Conservation (phyloP, 2,113 vertebrate species). For the Antechinus stuartii region DNA sequence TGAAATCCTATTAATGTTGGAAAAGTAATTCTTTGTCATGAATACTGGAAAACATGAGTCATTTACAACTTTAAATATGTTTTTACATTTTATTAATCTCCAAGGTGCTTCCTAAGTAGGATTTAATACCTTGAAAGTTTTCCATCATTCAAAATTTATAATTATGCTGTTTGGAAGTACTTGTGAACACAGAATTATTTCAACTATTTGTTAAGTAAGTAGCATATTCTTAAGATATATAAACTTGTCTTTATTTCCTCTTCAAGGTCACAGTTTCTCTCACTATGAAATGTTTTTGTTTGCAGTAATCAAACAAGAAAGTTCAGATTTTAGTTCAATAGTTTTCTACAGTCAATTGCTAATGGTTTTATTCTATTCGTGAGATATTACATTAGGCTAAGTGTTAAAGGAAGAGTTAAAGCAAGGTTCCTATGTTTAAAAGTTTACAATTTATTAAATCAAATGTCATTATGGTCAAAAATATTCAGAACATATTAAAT, state of each 20-base stretch:
- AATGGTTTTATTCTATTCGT: neutral
- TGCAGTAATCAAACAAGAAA: neutral
- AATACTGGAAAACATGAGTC: slow-evolving; percentile 10
- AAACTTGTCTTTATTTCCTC: neutral
- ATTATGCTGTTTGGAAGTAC: neutral
- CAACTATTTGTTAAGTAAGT: rapidly evolving
- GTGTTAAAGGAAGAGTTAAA: neutral
- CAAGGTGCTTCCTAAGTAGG: neutral
- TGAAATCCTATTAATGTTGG: slow-evolving; percentile 50
- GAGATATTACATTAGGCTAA: neutral
- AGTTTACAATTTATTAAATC: neutral
- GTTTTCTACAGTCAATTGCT: neutral
- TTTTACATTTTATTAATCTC: neutral
- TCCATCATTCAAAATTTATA: neutral
- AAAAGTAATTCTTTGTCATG: slow-evolving; percentile 34
- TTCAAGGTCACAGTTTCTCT: neutral
- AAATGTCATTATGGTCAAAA: neutral
- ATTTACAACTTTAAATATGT: slow-evolving; percentile 1
- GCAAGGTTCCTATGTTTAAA: neutral
- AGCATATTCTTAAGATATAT: rapidly evolving
- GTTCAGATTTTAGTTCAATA: neutral
- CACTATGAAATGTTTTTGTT: neutral
- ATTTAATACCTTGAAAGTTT: neutral
- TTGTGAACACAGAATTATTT: neutral
- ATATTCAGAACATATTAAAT: neutral